Percentiles rank a stretch among this genome's conserved stretches.
These are phyloP conservation scores for Enhydra lutris DNA, from an alignment of 2,113 vertebrate genomes.

Conservation along the genomic window DNA sequence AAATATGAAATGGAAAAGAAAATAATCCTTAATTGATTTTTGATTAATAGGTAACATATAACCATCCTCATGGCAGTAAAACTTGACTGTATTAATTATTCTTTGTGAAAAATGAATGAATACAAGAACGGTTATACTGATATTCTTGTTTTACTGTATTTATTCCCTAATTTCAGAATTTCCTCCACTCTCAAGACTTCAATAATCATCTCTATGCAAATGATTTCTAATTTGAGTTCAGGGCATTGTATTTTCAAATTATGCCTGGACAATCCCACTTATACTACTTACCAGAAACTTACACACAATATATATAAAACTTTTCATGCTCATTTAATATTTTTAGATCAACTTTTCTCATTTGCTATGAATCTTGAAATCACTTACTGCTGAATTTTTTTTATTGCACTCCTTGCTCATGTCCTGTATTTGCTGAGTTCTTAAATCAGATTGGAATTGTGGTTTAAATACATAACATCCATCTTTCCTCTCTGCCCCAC, in stretches of 20 bases:
- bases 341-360: neutral
- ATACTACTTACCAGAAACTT: neutral
- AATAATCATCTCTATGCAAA: neutral
- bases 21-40: constrained; percentile 34
- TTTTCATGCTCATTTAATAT: neutral
- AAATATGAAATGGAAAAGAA: constrained; percentile 16
- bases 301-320: neutral
- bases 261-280: neutral
- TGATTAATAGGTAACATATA: neutral
- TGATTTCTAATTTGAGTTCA: neutral
- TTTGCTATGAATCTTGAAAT: neutral
- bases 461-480: neutral
- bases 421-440: neutral
- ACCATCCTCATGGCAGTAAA: neutral
- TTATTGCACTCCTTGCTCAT: neutral
- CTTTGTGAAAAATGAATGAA: neutral
- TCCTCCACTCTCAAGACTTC: neutral
- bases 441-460: neutral
- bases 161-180: neutral
- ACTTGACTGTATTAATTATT: neutral
- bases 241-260: neutral
- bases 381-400: neutral
- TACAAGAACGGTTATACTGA: neutral
- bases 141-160: neutral
- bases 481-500: neutral